phyloP scores from a whole-genome alignment of 2,888 invertebrate species.

The Spodoptera picta region DNA sequence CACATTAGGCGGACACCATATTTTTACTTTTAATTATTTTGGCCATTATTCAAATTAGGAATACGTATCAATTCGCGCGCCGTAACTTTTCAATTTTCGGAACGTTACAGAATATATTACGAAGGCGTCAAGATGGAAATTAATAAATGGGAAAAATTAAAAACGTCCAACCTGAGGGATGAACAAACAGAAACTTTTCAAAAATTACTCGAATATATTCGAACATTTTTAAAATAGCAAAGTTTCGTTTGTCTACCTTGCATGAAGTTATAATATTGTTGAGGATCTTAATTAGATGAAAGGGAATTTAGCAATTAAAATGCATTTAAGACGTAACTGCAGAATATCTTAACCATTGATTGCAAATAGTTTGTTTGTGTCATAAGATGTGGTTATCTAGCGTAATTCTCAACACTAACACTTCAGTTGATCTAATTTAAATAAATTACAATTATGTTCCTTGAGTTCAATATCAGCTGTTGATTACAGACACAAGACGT shows the following conservation, averaged over 20 bases:
- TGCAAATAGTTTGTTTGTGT: too few species aligned
- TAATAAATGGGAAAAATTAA: conserved; percentile 69
- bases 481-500: conserved; percentile 27
- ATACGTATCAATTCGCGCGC: conserved; percentile 59
- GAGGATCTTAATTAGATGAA: conserved; percentile 69
- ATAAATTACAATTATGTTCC: too few species aligned
- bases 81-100: conserved; percentile 70
- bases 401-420: too few species aligned
- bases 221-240: conserved; percentile 45
- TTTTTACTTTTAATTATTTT: conserved; percentile 59
- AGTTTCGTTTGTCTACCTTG: conserved; percentile 25
- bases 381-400: too few species aligned
- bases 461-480: conserved; percentile 30
- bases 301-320: conserved; percentile 7
- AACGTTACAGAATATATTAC: conserved; percentile 67
- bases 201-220: conserved; percentile 59
- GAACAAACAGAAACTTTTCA: conserved; percentile 56
- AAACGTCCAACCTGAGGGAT: conserved; percentile 59
- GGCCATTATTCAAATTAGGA: conserved; percentile 64
- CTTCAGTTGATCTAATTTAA: too few species aligned
- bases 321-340: not conserved
- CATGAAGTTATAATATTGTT: conserved; percentile 51
- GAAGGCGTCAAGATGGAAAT: conserved; percentile 66
- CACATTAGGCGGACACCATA: conserved; percentile 31
- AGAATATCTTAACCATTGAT: too few species aligned